These are phyloP conservation scores for Felis chaus DNA, from an alignment of 2,113 vertebrate genomes.

Conservation along the genomic window DNA sequence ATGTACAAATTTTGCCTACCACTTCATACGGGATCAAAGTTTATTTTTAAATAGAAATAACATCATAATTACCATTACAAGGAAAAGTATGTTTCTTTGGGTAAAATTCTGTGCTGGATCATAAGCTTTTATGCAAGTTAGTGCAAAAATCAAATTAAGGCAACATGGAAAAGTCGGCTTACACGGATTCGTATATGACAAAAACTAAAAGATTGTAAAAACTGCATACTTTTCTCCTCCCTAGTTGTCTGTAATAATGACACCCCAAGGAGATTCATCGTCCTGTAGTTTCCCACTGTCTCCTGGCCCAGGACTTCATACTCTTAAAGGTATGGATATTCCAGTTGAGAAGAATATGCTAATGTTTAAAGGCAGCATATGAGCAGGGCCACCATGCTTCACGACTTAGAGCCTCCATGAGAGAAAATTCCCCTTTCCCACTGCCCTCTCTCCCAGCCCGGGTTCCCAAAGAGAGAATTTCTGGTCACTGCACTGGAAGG, in stretches of 20 bases:
- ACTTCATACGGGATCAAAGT: not conserved
- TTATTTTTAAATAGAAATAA: constrained; percentile 23
- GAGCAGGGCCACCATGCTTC: not conserved
- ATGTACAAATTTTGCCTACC: not conserved
- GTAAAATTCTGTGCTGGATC: not conserved
- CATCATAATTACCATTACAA: not conserved
- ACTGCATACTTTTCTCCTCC: not conserved
- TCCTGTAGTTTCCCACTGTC: not conserved
- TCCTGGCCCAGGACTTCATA: not conserved
- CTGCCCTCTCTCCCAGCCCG: not conserved
- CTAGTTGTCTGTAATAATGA: not conserved
- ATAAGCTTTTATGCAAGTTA: not conserved
- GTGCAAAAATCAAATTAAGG: not conserved
- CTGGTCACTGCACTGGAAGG: not conserved
- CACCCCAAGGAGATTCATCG: not conserved
- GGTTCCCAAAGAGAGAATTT: not conserved
- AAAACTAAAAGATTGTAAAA: not conserved
- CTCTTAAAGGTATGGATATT: not conserved
- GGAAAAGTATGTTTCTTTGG: constrained; percentile 27
- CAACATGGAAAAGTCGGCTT: not conserved
- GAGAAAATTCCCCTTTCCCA: not conserved
- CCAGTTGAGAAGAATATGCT: not conserved
- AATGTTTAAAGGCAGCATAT: not conserved
- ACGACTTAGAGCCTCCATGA: not conserved
- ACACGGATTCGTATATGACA: not conserved